Evolutionary conservation across 2,888 invertebrate genomes (phyloP).

Genomic region (Heteromyza rotundicornis): DNA sequence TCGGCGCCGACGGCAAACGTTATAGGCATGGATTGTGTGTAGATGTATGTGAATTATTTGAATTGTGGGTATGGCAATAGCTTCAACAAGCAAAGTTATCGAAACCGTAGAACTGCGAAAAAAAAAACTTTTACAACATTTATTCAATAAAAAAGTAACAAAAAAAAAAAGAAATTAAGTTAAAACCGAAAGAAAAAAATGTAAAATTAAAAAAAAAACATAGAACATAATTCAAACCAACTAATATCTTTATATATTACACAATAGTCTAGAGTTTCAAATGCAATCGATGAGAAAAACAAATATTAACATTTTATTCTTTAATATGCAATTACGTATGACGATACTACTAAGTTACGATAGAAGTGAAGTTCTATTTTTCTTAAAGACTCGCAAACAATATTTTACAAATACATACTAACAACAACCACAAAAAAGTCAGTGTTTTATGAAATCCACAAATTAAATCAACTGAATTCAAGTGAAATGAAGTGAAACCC

Average conservation of each 20-base stretch:
- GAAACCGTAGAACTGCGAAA: background rate
- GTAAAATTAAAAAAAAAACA: constrained; percentile 28
- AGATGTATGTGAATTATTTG: background rate
- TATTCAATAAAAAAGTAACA: too few species aligned
- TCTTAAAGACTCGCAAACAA: constrained; percentile 1
- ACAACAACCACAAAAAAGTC: too few species aligned
- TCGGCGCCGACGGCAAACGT: too few species aligned
- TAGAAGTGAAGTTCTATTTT: background rate
- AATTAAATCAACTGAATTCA: too few species aligned
- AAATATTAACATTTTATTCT: background rate
- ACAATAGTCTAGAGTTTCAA: constrained; percentile 43
- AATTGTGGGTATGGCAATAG: constrained; percentile 1
- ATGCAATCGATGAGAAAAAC: constrained; percentile 41
- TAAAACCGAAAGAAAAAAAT: constrained; percentile 10
- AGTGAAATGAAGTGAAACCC: too few species aligned
- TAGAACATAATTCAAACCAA: constrained; percentile 5
- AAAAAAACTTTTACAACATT: background rate
- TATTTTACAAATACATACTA: too few species aligned
- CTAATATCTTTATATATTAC: too few species aligned
- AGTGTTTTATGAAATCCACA: too few species aligned
- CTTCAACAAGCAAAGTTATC: background rate
- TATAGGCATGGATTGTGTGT: background rate
- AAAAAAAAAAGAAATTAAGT: background rate
- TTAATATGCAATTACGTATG: background rate
- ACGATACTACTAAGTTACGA: background rate